These are phyloP conservation scores for Delphinus delphis DNA, from an alignment of 2,113 vertebrate genomes.

Conservation along the genomic window DNA sequence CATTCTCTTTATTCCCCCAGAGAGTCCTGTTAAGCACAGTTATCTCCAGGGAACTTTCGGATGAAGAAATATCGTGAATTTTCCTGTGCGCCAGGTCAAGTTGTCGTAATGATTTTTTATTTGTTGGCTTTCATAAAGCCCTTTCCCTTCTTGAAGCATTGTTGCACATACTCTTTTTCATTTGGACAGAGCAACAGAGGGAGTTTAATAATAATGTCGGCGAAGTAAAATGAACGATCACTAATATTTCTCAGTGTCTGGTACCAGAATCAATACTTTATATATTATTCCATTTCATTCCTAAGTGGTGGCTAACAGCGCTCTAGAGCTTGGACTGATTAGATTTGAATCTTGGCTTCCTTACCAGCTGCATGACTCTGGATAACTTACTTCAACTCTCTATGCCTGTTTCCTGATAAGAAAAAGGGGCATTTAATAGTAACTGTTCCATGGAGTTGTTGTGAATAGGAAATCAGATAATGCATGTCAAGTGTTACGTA, in stretches of 20 bases:
- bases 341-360: background rate
- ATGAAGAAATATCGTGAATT: background rate
- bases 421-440: background rate
- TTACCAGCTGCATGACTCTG: background rate
- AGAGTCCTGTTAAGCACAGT: background rate
- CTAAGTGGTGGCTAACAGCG: background rate
- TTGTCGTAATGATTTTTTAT: background rate
- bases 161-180: background rate
- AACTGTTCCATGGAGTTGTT: background rate
- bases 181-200: background rate
- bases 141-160: background rate
- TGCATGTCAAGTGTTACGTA: background rate
- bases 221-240: background rate
- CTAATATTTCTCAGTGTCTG: background rate
- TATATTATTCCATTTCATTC: background rate
- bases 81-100: background rate
- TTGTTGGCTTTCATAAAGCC: background rate
- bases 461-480: background rate
- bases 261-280: conserved; percentile 3
- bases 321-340: background rate
- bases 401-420: background rate
- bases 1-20: background rate
- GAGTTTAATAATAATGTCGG: background rate
- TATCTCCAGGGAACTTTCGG: background rate
- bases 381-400: background rate